phyloP scores from a whole-genome alignment of 2,888 invertebrate genomes.

The Troilus luridus region DNA sequence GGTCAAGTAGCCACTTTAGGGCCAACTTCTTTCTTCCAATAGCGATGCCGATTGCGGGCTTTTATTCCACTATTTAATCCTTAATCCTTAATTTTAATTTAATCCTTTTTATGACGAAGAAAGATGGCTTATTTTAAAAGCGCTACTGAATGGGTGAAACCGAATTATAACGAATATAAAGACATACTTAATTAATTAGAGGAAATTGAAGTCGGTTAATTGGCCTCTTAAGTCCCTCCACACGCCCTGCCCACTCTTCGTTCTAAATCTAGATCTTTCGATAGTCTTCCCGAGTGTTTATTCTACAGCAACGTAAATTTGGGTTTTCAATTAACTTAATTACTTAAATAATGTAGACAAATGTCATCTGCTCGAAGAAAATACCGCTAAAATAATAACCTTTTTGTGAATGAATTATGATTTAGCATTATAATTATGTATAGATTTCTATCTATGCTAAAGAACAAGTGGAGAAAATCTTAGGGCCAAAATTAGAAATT shows the following conservation, averaged over 20 bases:
- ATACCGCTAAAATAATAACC: too few species aligned
- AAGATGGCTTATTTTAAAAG: background rate
- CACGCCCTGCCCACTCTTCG: background rate
- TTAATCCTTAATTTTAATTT: background rate
- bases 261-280: background rate
- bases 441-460: too few species aligned
- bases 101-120: background rate
- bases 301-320: background rate
- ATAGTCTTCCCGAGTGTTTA: background rate
- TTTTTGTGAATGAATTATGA: too few species aligned
- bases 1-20: conserved; percentile 1
- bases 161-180: background rate
- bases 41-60: background rate
- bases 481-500: too few species aligned
- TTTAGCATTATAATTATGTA: too few species aligned
- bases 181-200: background rate
- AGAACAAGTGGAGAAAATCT: too few species aligned
- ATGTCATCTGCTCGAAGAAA: background rate
- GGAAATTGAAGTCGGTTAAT: background rate
- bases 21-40: background rate
- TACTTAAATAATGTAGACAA: background rate
- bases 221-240: background rate
- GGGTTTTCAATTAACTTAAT: background rate
- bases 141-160: background rate
- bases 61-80: background rate